A percentile compares a stretch with the other conserved stretches of the same genome.
phyloP scores from a whole-genome alignment of 2,797 vertebrate species.

The Myripristis jacobus region DNA sequence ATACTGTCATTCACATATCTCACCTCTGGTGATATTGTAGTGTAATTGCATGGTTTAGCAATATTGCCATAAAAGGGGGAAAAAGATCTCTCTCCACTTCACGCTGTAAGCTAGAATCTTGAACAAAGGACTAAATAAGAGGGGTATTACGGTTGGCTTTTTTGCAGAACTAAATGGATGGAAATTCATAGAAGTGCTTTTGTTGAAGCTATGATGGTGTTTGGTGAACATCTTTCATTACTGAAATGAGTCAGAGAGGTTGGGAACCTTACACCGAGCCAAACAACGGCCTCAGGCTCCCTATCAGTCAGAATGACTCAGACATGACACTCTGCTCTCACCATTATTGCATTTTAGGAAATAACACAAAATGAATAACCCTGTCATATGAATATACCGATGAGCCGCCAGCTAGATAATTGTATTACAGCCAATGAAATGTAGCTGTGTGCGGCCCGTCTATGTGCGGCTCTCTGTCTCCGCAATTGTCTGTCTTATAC shows the following conservation, averaged over 20 bases:
- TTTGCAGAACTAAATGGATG: background rate
- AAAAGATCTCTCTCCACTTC: no score
- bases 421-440: constrained; percentile 51
- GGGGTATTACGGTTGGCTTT: background rate
- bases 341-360: constrained; percentile 59
- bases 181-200: constrained; percentile 9
- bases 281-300: constrained; percentile 32
- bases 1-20: background rate
- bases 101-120: background rate
- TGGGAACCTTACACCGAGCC: constrained; percentile 21
- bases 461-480: background rate
- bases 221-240: constrained; percentile 30
- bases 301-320: constrained; percentile 60
- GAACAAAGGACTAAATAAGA: background rate
- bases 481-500: background rate
- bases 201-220: constrained; percentile 30
- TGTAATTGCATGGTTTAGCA: no score
- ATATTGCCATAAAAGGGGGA: no score
- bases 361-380: constrained; percentile 61
- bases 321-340: constrained; percentile 42
- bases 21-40: background rate
- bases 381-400: constrained; percentile 54
- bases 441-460: background rate
- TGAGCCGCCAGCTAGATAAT: constrained; percentile 48
- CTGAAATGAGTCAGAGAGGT: constrained; percentile 42